A percentile compares a stretch with the other conserved stretches of the same genome.
phyloP scores from a whole-genome alignment of 2,888 invertebrate genomes.

The Pinctada fucata region DNA sequence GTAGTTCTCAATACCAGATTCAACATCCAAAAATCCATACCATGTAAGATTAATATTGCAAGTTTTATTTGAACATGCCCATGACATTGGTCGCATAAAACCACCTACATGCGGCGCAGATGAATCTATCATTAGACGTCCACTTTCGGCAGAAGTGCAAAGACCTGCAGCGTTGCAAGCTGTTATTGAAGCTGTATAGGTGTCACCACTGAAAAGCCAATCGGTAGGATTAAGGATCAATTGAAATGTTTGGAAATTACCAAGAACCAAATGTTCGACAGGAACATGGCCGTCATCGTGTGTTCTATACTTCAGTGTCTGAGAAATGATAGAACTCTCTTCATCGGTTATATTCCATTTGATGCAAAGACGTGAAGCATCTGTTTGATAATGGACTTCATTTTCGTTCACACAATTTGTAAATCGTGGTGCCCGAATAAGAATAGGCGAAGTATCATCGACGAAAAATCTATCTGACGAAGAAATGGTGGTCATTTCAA shows the following conservation, averaged over 20 bases:
- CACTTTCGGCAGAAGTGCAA: not conserved
- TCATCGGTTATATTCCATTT: slow-evolving; percentile 8
- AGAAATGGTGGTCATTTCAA: slow-evolving; percentile 1
- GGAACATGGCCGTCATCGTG: slow-evolving; percentile 17
- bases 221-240: not conserved
- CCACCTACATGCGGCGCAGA: slow-evolving; percentile 19
- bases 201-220: slow-evolving; percentile 7
- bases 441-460: slow-evolving; percentile 2
- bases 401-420: not conserved
- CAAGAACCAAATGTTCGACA: not conserved
- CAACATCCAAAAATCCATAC: slow-evolving; percentile 48
- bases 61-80: slow-evolving; percentile 6
- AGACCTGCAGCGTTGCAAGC: slow-evolving; percentile 23
- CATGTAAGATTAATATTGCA: slow-evolving; percentile 29
- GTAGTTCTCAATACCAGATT: slow-evolving; percentile 41
- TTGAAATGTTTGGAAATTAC: not conserved
- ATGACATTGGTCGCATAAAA: not conserved
- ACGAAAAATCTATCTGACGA: slow-evolving; percentile 6
- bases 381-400: not conserved
- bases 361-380: not conserved
- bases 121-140: slow-evolving; percentile 4
- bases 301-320: not conserved
- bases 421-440: not conserved
- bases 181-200: slow-evolving; percentile 8
- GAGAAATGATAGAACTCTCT: slow-evolving; percentile 7